Conservation (phyloP, 2,888 invertebrate genomes). For the Cheilosia soror region DNA sequence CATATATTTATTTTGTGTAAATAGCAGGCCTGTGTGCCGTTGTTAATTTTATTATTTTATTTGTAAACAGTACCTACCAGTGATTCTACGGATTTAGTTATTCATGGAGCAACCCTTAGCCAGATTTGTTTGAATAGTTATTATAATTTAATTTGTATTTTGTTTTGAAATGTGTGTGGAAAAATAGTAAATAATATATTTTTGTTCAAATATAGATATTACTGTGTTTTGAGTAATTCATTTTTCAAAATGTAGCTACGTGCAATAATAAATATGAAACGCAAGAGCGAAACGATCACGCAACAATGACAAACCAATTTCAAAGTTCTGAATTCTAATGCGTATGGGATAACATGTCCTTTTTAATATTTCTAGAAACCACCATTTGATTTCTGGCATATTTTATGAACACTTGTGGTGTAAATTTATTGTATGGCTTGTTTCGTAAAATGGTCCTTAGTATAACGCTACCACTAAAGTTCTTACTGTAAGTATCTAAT, state of each 20-base stretch:
- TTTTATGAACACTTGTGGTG: too few species aligned
- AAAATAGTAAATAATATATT: conserved; percentile 72
- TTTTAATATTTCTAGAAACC: too few species aligned
- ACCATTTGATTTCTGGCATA: too few species aligned
- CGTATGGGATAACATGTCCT: too few species aligned
- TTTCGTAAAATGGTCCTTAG: too few species aligned
- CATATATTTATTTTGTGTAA: conserved; percentile 67
- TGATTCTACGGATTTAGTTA: conserved; percentile 47
- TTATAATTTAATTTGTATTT: conserved; percentile 42
- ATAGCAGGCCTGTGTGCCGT: conserved; percentile 66
- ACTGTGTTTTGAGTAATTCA: neutral
- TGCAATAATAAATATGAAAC: neutral
- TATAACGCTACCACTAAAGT: too few species aligned
- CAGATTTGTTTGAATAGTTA: conserved; percentile 56
- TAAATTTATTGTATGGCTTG: too few species aligned
- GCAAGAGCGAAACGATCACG: neutral
- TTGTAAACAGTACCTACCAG: conserved; percentile 57
- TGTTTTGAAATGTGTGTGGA: conserved; percentile 67
- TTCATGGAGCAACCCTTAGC: conserved; percentile 54
- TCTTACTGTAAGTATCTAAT: too few species aligned
- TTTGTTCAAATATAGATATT: conserved; percentile 61
- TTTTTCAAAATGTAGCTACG: neutral
- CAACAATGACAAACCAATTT: too few species aligned
- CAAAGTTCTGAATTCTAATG: too few species aligned
- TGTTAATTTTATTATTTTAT: conserved; percentile 68